A percentile compares a stretch with the other conserved stretches of the same genome.
Evolutionary conservation across 2,113 vertebrate genomes (phyloP).

Genomic region (Chamaea fasciata): DNA sequence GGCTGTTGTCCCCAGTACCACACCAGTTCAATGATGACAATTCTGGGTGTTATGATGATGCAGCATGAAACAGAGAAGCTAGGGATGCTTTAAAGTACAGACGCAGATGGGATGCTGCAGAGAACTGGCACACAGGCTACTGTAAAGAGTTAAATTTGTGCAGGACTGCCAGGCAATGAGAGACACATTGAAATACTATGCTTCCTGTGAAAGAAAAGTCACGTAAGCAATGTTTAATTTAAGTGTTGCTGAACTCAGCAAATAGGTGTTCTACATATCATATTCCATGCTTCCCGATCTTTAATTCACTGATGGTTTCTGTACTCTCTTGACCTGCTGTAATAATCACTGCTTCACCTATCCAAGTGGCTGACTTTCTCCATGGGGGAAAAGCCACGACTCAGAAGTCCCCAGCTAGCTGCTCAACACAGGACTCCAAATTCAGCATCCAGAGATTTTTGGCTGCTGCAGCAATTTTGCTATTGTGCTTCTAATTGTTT

Average conservation of each 20-base stretch:
- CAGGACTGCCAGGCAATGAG: background rate
- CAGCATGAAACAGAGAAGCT: background rate
- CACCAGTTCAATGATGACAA: background rate
- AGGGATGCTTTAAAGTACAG: background rate
- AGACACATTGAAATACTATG: background rate
- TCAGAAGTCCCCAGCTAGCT: background rate
- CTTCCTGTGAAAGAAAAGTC: background rate
- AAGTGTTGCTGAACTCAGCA: constrained; percentile 38
- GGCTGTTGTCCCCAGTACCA: background rate
- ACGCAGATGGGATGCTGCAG: background rate
- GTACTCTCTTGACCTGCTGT: background rate
- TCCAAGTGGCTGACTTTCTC: background rate
- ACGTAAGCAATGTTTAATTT: background rate
- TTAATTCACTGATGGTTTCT: background rate
- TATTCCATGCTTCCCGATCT: background rate
- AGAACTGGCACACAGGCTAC: background rate
- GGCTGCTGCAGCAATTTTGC: background rate
- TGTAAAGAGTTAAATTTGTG: background rate
- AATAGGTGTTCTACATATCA: background rate
- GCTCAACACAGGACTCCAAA: background rate
- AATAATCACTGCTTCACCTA: background rate
- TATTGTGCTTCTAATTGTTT: constrained; percentile 1
- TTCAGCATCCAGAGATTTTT: background rate
- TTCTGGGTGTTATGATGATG: background rate
- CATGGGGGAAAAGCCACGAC: background rate